Evolutionary conservation across 1,140 invertebrate genomes (phyloP).

Genomic region (Heliconius nattereri): DNA sequence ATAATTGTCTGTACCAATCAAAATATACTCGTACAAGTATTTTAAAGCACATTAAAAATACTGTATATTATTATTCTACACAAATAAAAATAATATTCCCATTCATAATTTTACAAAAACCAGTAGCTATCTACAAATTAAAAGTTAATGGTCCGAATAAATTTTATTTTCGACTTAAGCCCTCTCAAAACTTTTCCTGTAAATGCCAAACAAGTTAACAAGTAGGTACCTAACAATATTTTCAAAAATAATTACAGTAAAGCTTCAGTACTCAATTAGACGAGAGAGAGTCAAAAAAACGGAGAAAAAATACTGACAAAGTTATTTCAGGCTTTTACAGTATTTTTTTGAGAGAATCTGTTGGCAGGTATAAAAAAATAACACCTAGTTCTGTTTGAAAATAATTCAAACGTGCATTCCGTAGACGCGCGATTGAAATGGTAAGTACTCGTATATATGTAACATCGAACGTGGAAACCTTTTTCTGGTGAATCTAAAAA

Average conservation of each 20-base stretch:
- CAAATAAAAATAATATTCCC: too few species aligned
- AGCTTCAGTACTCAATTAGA: slow-evolving; percentile 8
- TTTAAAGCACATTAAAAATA: too few species aligned
- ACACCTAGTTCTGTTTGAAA: not conserved
- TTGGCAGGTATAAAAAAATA: not conserved
- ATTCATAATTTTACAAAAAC: not conserved
- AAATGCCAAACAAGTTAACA: slow-evolving; percentile 9
- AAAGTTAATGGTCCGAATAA: not conserved
- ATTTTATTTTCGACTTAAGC: not conserved
- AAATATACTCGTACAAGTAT: too few species aligned
- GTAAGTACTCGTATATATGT: not conserved
- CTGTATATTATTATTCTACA: too few species aligned
- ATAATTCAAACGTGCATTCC: slow-evolving; percentile 5
- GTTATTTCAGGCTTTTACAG: not conserved
- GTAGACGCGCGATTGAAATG: not conserved
- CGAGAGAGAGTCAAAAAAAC: not conserved
- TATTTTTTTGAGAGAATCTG: not conserved
- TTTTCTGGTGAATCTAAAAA: too few species aligned
- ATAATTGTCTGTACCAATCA: too few species aligned
- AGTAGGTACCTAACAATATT: not conserved
- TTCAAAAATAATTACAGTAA: not conserved
- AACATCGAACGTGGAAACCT: too few species aligned
- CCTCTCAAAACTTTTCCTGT: not conserved
- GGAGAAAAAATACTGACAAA: not conserved
- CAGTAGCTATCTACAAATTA: not conserved